Percentiles rank a stretch among this genome's conserved stretches.
Conservation (phyloP, 2,888 invertebrate species). For the Ametastegia equiseti region DNA sequence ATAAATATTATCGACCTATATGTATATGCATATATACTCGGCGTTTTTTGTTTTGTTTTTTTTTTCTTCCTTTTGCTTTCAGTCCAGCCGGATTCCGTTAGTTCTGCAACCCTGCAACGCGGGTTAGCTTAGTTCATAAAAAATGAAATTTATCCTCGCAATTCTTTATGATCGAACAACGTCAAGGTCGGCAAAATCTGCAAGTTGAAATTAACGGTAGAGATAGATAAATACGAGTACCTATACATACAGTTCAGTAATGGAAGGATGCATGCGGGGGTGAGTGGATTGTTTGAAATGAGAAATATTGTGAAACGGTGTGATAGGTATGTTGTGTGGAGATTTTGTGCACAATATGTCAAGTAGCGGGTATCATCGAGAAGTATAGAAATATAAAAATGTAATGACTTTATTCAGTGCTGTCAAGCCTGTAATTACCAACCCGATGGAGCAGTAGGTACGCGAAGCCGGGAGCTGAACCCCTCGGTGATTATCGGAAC, state of each 20-base stretch:
- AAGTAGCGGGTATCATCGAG: neutral
- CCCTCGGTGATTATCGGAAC: constrained; percentile 52
- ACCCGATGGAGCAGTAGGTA: constrained; percentile 65
- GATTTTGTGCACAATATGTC: neutral
- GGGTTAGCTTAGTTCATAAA: neutral
- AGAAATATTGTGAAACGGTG: neutral
- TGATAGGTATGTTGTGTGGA: neutral
- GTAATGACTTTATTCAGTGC: constrained; percentile 74
- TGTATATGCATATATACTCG: too few relatives aligned
- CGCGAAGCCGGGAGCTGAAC: constrained; percentile 58
- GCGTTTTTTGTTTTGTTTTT: too few relatives aligned
- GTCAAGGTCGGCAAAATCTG: neutral
- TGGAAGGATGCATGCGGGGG: too few relatives aligned
- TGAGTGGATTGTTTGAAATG: too few relatives aligned
- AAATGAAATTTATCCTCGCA: neutral
- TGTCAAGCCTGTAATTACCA: constrained; percentile 73
- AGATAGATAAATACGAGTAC: too few relatives aligned
- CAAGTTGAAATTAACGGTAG: neutral
- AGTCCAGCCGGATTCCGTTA: too few relatives aligned
- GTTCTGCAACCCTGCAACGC: too few relatives aligned
- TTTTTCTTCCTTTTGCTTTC: too few relatives aligned
- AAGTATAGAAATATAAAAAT: constrained; percentile 63
- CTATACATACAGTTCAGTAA: too few relatives aligned
- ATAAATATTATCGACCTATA: neutral
- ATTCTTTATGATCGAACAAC: constrained; percentile 18